Base-by-base conservation (phyloP, 2,797 vertebrate species). In the Takifugu rubripes region DNA sequence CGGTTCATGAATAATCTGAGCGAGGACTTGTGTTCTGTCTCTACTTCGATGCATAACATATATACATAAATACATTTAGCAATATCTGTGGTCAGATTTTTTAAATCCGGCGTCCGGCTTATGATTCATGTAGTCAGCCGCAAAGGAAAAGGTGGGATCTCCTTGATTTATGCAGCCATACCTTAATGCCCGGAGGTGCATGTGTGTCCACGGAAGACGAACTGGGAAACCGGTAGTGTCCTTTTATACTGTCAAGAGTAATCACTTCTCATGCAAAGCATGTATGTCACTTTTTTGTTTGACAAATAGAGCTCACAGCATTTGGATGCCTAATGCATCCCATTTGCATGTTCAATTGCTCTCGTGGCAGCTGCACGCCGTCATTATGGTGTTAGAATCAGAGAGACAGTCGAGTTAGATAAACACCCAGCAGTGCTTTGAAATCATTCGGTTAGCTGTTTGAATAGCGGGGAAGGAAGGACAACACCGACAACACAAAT, bases 91-190 rank as follows among this genome's bases (percentile, higher is more conserved):
- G 31, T 55, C 52, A 0, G 24, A n/a, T 52, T 66, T 29, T 75
- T 57, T 12, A 56, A 75, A 59, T 66, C 5, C n/a, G 48, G 5
- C 24, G 0, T 57, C 64, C 51, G 48, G 44, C 33, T 74, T 54
- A 68, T 64, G 53, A 76, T 54, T 78, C 59, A 72, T 75, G 54
- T 50, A 51, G 25, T 47, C 55, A 1, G 17, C 55, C 64, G 25
- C n/a, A 6, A 63, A 45, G 46, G 53, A 6, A 63, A 72, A 60
- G 56, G 36, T 27, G 21, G 9, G 14, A 48, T 69, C 15, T 51
- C 49, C 24, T 59, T 25, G 25, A 24, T 51, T 24, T 49, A 11
- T 42, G 14, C 31, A n/a, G 25, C 27, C 42, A 29, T 29, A 29
- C 27, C 4, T 29, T 29, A 4, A 29, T 29, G 27, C 27, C 27